Evolutionary conservation across 1,140 invertebrate genomes (phyloP), one percentile per base, ranked within the genome.

Genomic region (Holcopasites calliopsidis): DNA sequence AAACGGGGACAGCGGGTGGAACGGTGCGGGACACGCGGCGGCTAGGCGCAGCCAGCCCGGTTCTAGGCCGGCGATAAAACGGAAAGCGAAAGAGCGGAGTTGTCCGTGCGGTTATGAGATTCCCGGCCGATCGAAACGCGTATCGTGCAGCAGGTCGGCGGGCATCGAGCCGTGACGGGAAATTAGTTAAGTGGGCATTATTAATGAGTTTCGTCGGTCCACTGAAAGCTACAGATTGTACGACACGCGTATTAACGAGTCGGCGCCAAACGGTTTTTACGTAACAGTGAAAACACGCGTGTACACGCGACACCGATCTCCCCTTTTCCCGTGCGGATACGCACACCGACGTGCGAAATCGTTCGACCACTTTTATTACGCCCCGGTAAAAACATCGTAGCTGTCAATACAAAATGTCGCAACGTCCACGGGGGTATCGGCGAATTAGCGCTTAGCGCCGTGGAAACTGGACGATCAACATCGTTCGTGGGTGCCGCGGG

Each of bases 181-280:
- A 77, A 80, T 83, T 83, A 83, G 77, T 83, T 80, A 83, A 83
- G 60, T 76, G 65, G 77, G 68, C 35, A 83, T 79, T 82, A 83
- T 83, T 83, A 83, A 83, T 83, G 82, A 83, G 77, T 77, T 66
- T 75, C 55, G 66, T 54, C 72, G 72, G 80, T 44, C 47, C 52
- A 77, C 55, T 66, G 72, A 83, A 68, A 65, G 61, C 44, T 55
- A 52, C 52, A 64, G 73, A 76, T 74, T 84, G 69, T 84, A 69
- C 73, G 57, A 80, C 82, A 84, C 49, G 82, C 73, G 23, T 80
- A 80, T 80, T 80, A 84, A 80, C 81, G 84, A 83, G 33, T 84
- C 58, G 82, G 64, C 69, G 76, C 65, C 71, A 77, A 62, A 61
- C 60, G 21, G 52, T 72, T 75, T 84, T 83, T 83, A 62, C 77